phyloP scores from a whole-genome alignment of 2,113 vertebrate species.

The Phoenicopterus ruber region DNA sequence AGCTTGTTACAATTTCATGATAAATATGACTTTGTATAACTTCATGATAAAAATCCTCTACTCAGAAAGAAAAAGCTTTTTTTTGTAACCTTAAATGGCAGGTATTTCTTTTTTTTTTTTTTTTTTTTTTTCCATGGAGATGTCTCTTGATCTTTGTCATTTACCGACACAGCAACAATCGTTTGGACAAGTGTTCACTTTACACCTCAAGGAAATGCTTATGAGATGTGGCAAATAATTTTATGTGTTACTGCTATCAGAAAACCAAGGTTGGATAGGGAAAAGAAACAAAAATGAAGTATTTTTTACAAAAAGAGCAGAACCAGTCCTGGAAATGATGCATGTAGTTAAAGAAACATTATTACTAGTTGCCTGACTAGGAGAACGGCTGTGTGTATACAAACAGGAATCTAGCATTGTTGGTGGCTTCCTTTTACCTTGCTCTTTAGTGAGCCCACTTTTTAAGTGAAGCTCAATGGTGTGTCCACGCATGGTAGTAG shows the following conservation, averaged over 20 bases:
- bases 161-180: neutral
- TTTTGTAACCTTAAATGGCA: neutral
- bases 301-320: neutral
- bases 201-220: neutral
- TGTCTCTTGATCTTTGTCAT: neutral
- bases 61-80: neutral
- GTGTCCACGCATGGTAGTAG: fast-evolving
- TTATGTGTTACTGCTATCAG: neutral
- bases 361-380: neutral
- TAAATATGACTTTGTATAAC: neutral
- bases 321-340: neutral
- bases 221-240: neutral
- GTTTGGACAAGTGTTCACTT: neutral
- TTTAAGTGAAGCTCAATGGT: neutral
- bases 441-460: neutral
- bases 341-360: neutral
- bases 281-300: neutral
- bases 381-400: neutral
- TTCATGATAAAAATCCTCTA: no score
- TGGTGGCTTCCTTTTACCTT: neutral
- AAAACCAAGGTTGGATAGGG: neutral
- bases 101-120: neutral
- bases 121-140: no score
- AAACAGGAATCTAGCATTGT: neutral
- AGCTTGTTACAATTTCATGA: neutral